Evolutionary conservation across 2,888 invertebrate genomes (phyloP), one percentile per base, ranked within the genome.

Genomic region (Argyra leucocephala): DNA sequence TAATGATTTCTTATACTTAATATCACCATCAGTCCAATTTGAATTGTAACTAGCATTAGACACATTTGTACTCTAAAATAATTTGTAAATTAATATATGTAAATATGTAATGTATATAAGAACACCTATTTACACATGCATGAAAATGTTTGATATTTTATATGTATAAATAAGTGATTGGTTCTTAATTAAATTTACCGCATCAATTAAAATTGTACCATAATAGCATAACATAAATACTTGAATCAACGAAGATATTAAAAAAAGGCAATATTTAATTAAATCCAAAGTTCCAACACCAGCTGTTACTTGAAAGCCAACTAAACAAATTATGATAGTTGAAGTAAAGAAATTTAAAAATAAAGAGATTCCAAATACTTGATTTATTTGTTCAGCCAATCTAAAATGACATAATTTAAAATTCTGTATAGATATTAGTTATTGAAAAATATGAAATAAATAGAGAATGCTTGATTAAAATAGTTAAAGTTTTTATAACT

Each of bases 301-400:
- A 62, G 75, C 73, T 24, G 74, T 77, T 60, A 75, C 72, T 69
- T 77, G 75, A 70, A 78, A 78, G 22, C 76, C 76, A 23, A 75
- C 74, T 60, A 78, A 74, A 62, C 78, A 78, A 23, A 78, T 74
- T 1, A 76, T 76, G 69, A 75, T 57, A 0, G 78, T 76, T 7
- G 78, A 74, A n/a, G 75, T 73, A 18, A 78, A 65, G 61, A 78
- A 77, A 66, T 78, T 77, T 67, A 76, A 71, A 3, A 77, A 63
- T 22, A 78, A 71, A 4, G 76, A 74, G 59, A 65, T 48, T 9
- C 66, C 61, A 26, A 67, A 69, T 0, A 63, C 75, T 36, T 63
- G 69, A 67, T 76, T 75, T 4, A 75, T 66, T 64, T 73, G 68
- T 64, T 72, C 73, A 67, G 71, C 71, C 21, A 75, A 68, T 9